Evolutionary conservation across 2,888 invertebrate species (phyloP).

Genomic region (Pantelozetes paolii): DNA sequence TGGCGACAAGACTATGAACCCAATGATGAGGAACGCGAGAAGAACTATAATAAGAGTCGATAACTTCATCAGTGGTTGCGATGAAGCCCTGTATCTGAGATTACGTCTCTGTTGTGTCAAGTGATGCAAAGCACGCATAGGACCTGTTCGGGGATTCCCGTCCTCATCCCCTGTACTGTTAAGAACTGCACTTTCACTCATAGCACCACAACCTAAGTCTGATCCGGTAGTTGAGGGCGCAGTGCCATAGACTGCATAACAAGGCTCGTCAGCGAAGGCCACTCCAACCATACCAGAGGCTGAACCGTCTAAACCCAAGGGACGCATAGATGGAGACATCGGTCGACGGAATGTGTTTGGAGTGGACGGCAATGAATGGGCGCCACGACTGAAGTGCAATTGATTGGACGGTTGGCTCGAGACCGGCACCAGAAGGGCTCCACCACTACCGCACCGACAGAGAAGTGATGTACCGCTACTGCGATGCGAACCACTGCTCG

Average conservation of each 20-base stretch:
- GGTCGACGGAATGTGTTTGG: conserved; percentile 41
- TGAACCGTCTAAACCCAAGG: conserved; percentile 2
- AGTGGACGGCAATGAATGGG: conserved; percentile 43
- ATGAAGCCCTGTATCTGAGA: conserved; percentile 35
- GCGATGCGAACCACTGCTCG: conserved; percentile 1
- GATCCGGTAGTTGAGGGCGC: not conserved
- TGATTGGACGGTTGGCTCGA: not conserved
- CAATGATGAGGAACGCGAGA: conserved; percentile 46
- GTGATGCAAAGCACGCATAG: conserved; percentile 32
- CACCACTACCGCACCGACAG: conserved; percentile 39
- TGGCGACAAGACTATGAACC: conserved; percentile 48
- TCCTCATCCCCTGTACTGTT: conserved; percentile 4
- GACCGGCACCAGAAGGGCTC: conserved; percentile 32
- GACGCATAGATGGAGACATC: conserved; percentile 15
- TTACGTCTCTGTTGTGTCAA: conserved; percentile 35
- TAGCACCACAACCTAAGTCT: not conserved
- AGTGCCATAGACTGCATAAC: conserved; percentile 27
- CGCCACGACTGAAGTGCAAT: conserved; percentile 37
- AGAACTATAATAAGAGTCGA: conserved; percentile 44
- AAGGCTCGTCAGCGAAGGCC: conserved; percentile 31
- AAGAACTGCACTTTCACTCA: conserved; percentile 36
- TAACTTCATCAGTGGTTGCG: conserved; percentile 42
- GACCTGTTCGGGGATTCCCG: not conserved
- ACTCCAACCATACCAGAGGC: not conserved
- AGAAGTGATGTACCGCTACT: conserved; percentile 20